phyloP scores from a whole-genome alignment of 2,888 invertebrate genomes.

The Pseudolycoriella hygida region DNA sequence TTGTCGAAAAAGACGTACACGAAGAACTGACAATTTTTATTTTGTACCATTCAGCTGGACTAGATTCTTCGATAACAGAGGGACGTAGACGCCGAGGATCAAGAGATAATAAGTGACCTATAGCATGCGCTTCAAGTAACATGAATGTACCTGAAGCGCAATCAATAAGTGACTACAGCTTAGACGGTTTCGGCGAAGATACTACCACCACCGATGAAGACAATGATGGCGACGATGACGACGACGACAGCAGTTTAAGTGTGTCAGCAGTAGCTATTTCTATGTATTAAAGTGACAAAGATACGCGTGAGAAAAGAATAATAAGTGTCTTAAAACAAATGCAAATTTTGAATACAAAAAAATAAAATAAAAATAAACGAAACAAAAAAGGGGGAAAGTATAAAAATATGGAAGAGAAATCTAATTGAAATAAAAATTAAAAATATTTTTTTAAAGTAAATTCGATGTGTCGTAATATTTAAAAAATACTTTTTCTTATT shows the following conservation, averaged over 20 bases:
- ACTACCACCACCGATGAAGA: not conserved
- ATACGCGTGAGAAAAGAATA: not conserved
- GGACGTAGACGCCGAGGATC: conserved; percentile 42
- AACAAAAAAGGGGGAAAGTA: too few species aligned
- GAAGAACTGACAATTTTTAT: too few species aligned
- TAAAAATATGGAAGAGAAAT: too few species aligned
- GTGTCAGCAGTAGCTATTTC: not conserved
- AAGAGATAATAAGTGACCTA: conserved; percentile 58
- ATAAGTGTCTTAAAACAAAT: too few species aligned
- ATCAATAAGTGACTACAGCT: not conserved
- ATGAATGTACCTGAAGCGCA: conserved; percentile 3
- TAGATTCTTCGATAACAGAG: conserved; percentile 20
- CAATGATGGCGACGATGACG: conserved; percentile 2
- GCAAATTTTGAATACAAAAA: too few species aligned
- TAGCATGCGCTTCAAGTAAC: conserved; percentile 32
- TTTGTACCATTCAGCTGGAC: conserved; percentile 17
- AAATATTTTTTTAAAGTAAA: too few species aligned
- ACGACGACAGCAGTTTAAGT: not conserved
- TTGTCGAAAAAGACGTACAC: too few species aligned
- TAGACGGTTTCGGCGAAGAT: conserved; percentile 1
- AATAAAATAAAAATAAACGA: too few species aligned
- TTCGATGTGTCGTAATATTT: too few species aligned
- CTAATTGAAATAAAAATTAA: too few species aligned
- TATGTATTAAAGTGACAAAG: not conserved
- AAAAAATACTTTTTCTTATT: too few species aligned